Evolutionary conservation across 2,797 vertebrate genomes (phyloP).

Genomic region (Helostoma temminkii): DNA sequence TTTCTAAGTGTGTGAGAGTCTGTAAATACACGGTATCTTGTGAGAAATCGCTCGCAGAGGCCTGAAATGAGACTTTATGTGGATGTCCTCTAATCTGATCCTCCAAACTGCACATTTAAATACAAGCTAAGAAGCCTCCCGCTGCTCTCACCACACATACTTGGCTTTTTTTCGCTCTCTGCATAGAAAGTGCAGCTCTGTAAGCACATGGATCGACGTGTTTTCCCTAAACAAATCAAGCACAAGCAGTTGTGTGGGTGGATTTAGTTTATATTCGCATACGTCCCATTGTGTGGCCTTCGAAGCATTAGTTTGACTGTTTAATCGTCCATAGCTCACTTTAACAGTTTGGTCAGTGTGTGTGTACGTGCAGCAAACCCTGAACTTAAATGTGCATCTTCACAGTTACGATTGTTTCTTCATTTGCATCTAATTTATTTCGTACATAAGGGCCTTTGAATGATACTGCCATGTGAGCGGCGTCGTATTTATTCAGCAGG

Average conservation of each 20-base stretch:
- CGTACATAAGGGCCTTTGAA: background rate
- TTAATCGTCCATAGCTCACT: background rate
- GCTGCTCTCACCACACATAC: slow-evolving; percentile 14
- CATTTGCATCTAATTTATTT: background rate
- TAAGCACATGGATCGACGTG: background rate
- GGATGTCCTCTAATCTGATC: slow-evolving; percentile 60
- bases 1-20: slow-evolving; percentile 18
- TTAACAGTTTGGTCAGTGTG: background rate
- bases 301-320: slow-evolving; percentile 4
- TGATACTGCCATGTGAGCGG: background rate
- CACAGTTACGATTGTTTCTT: background rate
- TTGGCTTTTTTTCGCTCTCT: slow-evolving; percentile 9
- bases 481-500: background rate
- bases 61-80: slow-evolving; percentile 44
- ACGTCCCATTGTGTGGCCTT: slow-evolving; percentile 4
- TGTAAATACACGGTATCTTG: background rate
- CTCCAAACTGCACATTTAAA: slow-evolving; percentile 61
- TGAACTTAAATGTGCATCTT: background rate
- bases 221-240: slow-evolving; percentile 48
- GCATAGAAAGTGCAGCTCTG: slow-evolving; percentile 21
- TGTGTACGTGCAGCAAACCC: slow-evolving; percentile 4
- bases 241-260: slow-evolving; percentile 27
- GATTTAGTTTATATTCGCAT: slow-evolving; percentile 29
- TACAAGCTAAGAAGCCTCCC: slow-evolving; percentile 44
- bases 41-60: slow-evolving; percentile 1